Evolutionary conservation across 2,888 invertebrate genomes (phyloP).

Genomic region (Agonum fuliginosum): DNA sequence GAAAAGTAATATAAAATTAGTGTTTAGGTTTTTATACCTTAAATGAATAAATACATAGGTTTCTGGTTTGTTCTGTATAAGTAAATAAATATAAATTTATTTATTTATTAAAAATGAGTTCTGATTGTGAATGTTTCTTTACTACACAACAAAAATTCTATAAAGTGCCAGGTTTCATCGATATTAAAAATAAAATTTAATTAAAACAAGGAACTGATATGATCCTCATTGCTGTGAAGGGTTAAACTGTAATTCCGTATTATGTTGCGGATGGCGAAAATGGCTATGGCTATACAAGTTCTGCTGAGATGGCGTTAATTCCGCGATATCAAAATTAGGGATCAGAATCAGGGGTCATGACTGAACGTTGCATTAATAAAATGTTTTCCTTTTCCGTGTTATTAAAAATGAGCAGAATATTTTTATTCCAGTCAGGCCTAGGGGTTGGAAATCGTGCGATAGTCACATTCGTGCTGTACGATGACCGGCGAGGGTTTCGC

Average conservation of each 20-base stretch:
- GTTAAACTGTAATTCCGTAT: no score
- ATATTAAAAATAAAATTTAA: not conserved
- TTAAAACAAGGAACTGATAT: not conserved
- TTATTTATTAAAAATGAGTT: no score
- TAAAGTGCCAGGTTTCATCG: no score
- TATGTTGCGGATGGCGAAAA: no score
- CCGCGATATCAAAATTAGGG: conserved; percentile 28
- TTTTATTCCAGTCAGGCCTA: conserved; percentile 37
- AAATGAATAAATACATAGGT: no score
- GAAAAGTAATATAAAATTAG: no score
- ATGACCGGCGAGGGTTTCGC: not conserved
- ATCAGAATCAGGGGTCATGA: conserved; percentile 25
- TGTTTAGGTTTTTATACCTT: no score
- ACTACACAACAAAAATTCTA: no score
- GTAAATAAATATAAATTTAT: no score
- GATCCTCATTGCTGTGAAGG: not conserved
- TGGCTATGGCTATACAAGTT: not conserved
- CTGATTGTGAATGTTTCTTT: no score
- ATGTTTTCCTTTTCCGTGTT: conserved; percentile 38
- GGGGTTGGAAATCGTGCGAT: conserved; percentile 37
- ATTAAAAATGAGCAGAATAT: conserved; percentile 43
- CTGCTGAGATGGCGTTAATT: not conserved
- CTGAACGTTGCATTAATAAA: conserved; percentile 25
- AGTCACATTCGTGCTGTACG: conserved; percentile 17
- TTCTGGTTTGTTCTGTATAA: no score